These are phyloP conservation scores for Zaprionus kolodkinae DNA, from an alignment of 1,140 invertebrate genomes.

Conservation along the genomic window DNA sequence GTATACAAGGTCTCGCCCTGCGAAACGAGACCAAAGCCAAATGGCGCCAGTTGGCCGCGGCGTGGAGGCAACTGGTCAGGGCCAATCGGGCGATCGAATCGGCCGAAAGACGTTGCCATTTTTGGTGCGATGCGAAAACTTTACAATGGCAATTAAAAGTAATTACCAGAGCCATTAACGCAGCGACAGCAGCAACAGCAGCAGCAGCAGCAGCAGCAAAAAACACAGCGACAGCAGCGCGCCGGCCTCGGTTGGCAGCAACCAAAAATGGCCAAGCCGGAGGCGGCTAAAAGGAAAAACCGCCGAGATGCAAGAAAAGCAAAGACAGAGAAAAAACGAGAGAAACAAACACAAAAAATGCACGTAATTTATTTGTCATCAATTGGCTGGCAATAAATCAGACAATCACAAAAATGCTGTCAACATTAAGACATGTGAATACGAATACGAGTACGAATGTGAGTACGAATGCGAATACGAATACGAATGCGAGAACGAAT, in stretches of 20 bases:
- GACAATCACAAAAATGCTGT: constrained; percentile 84
- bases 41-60: constrained; percentile 2
- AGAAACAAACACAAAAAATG: constrained; percentile 51
- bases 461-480: constrained; percentile 78
- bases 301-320: constrained; percentile 62
- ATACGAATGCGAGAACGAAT: constrained; percentile 50
- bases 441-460: constrained; percentile 79
- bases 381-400: constrained; percentile 83
- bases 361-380: constrained; percentile 84
- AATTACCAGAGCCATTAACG: constrained; percentile 79
- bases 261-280: constrained; percentile 65
- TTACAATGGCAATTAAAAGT: constrained; percentile 82
- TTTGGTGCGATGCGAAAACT: constrained; percentile 78
- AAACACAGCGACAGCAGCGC: constrained; percentile 13
- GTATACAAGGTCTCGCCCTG: not conserved
- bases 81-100: constrained; percentile 30
- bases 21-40: not conserved
- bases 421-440: constrained; percentile 83
- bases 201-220: constrained; percentile 21
- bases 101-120: constrained; percentile 57
- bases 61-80: constrained; percentile 64
- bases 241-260: constrained; percentile 42
- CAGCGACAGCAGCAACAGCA: constrained; percentile 40
- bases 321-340: constrained; percentile 22
- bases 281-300: constrained; percentile 51